Conservation (phyloP, 1,140 invertebrate species). For the Dendroctonus ponderosae region DNA sequence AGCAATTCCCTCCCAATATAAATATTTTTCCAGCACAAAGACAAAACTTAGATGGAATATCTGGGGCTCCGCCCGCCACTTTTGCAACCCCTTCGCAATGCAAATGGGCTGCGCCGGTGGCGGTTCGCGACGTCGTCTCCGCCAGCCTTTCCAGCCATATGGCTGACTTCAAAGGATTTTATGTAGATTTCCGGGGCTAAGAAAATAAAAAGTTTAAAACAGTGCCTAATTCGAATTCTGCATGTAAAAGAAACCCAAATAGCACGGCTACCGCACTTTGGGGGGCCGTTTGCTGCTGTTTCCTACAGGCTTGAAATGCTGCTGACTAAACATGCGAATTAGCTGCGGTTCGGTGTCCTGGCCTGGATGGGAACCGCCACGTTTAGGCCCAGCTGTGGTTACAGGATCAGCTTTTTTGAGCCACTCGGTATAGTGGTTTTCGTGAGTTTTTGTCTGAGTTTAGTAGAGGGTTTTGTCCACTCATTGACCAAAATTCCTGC, state of each 20-base stretch:
- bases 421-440: no score
- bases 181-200: conserved; percentile 45
- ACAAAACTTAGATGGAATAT: conserved; percentile 48
- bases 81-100: conserved; percentile 44
- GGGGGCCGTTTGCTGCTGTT: no score
- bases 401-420: no score
- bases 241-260: conserved; percentile 42
- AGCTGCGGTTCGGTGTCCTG: no score
- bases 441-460: no score
- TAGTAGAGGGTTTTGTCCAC: no score
- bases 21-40: conserved; percentile 48
- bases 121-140: conserved; percentile 24
- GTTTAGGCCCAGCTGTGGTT: no score
- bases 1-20: conserved; percentile 41
- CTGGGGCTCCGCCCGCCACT: conserved; percentile 40
- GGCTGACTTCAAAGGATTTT: conserved; percentile 46
- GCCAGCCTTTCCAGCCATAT: conserved; percentile 41
- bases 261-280: background rate
- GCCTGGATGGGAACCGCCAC: no score
- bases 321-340: no score
- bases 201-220: conserved; percentile 49
- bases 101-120: conserved; percentile 42
- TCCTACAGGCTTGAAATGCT: no score
- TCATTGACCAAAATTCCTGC: no score
- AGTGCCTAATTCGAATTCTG: conserved; percentile 44